Conservation (phyloP, 1,140 invertebrate genomes). For the Campoletis sonorensis region DNA sequence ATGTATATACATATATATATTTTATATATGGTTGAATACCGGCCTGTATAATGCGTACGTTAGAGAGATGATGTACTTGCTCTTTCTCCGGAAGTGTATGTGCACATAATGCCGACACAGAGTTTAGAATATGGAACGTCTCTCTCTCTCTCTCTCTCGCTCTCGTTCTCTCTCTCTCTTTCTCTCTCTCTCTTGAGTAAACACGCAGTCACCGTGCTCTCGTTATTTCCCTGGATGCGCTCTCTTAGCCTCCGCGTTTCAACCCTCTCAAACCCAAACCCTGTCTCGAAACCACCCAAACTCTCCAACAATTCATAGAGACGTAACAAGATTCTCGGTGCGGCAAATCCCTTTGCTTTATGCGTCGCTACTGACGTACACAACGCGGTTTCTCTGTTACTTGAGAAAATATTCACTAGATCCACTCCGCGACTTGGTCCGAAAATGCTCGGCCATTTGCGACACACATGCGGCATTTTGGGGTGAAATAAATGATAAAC, state of each 20-base stretch:
- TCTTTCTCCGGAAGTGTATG: constrained; percentile 12
- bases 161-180: background rate
- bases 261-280: background rate
- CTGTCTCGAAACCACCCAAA: constrained; percentile 18
- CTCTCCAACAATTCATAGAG: constrained; percentile 40
- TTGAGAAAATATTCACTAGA: constrained; percentile 43
- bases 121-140: constrained; percentile 10
- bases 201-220: constrained; percentile 13
- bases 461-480: background rate
- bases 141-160: background rate
- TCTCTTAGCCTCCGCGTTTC: background rate
- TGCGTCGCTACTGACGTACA: constrained; percentile 28
- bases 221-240: constrained; percentile 12
- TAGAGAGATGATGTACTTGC: constrained; percentile 9
- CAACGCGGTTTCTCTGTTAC: constrained; percentile 19
- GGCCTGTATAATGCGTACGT: background rate
- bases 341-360: constrained; percentile 46
- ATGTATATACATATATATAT: too few species aligned
- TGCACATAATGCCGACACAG: background rate
- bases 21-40: too few species aligned
- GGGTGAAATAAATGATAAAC: too few species aligned
- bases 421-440: background rate
- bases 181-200: background rate
- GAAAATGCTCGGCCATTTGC: background rate
- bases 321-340: constrained; percentile 43